These are phyloP conservation scores for Pachycephus smyrnensis DNA, from an alignment of 2,888 invertebrate species.

Conservation along the genomic window DNA sequence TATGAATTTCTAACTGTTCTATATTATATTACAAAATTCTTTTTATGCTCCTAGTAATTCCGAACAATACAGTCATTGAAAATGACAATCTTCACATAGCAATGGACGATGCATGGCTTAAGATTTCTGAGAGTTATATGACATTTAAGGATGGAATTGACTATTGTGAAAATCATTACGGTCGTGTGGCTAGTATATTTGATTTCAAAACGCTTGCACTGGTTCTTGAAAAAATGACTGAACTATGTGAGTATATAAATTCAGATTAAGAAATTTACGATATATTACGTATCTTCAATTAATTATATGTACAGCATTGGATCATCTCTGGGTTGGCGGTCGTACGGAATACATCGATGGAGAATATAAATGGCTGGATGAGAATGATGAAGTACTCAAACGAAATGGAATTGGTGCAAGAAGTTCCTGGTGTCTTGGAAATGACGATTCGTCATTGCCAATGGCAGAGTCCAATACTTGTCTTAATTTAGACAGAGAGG, in stretches of 20 bases:
- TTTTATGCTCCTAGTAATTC: too few species aligned
- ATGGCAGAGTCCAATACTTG: conserved; percentile 34
- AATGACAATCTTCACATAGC: conserved; percentile 10
- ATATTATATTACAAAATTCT: too few species aligned
- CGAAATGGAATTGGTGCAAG: conserved; percentile 21
- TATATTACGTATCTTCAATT: not conserved
- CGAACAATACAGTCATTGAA: not conserved
- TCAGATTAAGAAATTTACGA: too few species aligned
- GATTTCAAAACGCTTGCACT: conserved; percentile 26
- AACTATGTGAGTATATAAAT: conserved; percentile 25
- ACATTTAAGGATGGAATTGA: conserved; percentile 31
- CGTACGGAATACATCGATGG: conserved; percentile 26
- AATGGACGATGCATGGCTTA: conserved; percentile 11
- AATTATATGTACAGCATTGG: conserved; percentile 24
- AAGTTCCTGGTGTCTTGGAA: conserved; percentile 35
- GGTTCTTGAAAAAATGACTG: conserved; percentile 32
- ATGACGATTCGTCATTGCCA: conserved; percentile 22
- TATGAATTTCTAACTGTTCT: too few species aligned
- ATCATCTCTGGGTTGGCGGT: conserved; percentile 39
- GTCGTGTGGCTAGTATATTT: conserved; percentile 27
- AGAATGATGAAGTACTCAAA: conserved; percentile 23
- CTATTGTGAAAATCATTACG: conserved; percentile 25
- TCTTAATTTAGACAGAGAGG: conserved; percentile 38
- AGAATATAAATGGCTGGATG: conserved; percentile 37
- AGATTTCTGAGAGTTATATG: conserved; percentile 29